Evolutionary conservation across 2,797 vertebrate genomes (phyloP), one percentile per base, ranked within the genome.

Genomic region (Mus caroli): DNA sequence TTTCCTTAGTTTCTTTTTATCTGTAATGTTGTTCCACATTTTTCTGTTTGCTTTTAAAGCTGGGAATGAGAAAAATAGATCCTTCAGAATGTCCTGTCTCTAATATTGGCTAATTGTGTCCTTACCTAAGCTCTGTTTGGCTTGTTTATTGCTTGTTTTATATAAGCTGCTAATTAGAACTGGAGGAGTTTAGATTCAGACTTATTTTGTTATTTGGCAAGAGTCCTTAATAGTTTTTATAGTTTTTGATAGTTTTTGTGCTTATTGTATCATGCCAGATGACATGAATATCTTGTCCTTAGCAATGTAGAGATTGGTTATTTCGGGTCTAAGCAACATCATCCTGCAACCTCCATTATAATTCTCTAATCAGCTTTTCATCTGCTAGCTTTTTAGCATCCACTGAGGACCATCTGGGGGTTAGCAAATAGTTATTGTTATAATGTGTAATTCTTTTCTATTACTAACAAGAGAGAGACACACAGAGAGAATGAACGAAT

Each of bases 141-240:
- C 88, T 94, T 78, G 24, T 88, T 92, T 78, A 79, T 83, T 9
- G 46, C 60, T 86, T 67, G 1, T 86, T 73, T 92, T 94, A 88
- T 56, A 6, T 67, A 92, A 91, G 46, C 14, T 91, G 40, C 20
- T 88, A 92, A 75, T 90, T 88, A 83, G 28, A 91, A 20, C 28
- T 69, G 76, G 52, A 90, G 3, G 12, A 89, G 64, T 93, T 93
- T 92, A 58, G n/a, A 86, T 94, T 94, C 60, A 64, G 56, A 17
- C 31, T 83, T 94, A 89, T 95, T 88, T 83, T 78, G 28, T 84
- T 96, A n/a, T 86, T 97, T 75, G 34, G 37, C 11, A 50, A 84
- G 75, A 93, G 62, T 31, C 22, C 31, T 93, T 94, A n/a, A 76
- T 52, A 88, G 77, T 58, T 94, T 71, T 71, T 71, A 20, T 37